Evolutionary conservation across 53 echinoderm and acorn worm genomes (phyloP).

Genomic region (Zoroaster sp.): DNA sequence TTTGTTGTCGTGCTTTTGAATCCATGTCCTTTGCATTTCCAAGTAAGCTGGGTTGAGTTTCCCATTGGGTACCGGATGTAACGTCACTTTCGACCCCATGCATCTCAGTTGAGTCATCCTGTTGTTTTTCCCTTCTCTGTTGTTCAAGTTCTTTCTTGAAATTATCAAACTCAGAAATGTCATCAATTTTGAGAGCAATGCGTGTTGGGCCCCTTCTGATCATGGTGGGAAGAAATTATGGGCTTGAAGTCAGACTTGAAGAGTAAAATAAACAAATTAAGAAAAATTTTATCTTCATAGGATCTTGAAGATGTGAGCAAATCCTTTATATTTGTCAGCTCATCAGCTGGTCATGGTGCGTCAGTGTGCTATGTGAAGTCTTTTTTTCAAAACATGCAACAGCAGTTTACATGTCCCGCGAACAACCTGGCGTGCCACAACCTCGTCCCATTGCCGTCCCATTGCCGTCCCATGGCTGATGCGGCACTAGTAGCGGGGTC

Average conservation of each 20-base stretch:
- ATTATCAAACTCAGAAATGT: slow-evolving; percentile 91
- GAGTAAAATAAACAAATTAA: no score
- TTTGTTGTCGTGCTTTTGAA: slow-evolving; percentile 77
- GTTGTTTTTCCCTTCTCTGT: slow-evolving; percentile 75
- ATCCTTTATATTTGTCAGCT: no score
- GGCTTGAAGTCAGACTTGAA: neutral
- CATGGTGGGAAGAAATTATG: slow-evolving; percentile 52
- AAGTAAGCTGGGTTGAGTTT: neutral
- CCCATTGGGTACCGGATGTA: slow-evolving; percentile 5
- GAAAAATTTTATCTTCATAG: no score
- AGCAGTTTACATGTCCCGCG: no score
- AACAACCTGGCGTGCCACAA: no score
- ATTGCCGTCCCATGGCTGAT: no score
- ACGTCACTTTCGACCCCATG: neutral
- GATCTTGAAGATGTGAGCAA: no score
- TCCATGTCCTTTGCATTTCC: slow-evolving; percentile 52
- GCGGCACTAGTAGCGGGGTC: no score
- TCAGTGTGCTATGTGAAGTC: no score
- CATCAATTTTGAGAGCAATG: slow-evolving; percentile 87
- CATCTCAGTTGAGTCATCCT: slow-evolving; percentile 6
- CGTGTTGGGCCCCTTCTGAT: slow-evolving; percentile 89
- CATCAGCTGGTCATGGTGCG: no score
- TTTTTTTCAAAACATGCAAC: no score
- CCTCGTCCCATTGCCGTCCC: no score
- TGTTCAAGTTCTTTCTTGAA: slow-evolving; percentile 92